Evolutionary conservation across 2,113 vertebrate genomes (phyloP), one percentile per base, ranked within the genome.

Genomic region (Centropristis striata): DNA sequence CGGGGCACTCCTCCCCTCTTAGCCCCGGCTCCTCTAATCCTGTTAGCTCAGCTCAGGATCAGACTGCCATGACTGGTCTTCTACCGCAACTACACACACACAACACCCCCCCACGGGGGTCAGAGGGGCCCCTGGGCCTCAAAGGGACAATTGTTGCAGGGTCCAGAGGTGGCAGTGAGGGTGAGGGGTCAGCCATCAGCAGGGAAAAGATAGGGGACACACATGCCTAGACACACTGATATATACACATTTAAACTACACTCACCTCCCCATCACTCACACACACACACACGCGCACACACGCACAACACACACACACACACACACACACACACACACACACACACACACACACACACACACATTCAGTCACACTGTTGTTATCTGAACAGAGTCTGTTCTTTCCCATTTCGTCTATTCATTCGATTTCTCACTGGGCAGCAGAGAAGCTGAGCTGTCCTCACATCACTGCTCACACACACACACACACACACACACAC

Each of bases 11-110:
- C 66, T 87, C 79, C 71, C 75, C 61, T 80, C 69, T 86, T 50
- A 83, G 79, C 75, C 66, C 58, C 47, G 78, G 70, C 75, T 84
- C 67, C 70, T 81, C 83, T 94, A 93, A 94, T 94, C 92, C 90
- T 91, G 89, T 94, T 91, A 93, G 93, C 84, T 78, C 82, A 80
- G 86, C 81, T 80, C 82, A 83, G 81, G 75, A 88, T 91, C 80
- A 80, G 65, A 84, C 88, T 79, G 78, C 84, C 72, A 78, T 87
- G 71, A 85, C 87, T 86, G 77, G 76, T 70, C 78, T 73, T 64
- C 64, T n/a, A 53, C 65, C 58, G 44, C 58, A 73, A 18, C 37
- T 61, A 58, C 59, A 63, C 71, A 25, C 32, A 66, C 49, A 37
- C 51, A 54, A n/a, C 21, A 44, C 57, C 4, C 28, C 65, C 23